phyloP scores from a whole-genome alignment of 2,113 vertebrate species.

The Nannobrachium achirus region DNA sequence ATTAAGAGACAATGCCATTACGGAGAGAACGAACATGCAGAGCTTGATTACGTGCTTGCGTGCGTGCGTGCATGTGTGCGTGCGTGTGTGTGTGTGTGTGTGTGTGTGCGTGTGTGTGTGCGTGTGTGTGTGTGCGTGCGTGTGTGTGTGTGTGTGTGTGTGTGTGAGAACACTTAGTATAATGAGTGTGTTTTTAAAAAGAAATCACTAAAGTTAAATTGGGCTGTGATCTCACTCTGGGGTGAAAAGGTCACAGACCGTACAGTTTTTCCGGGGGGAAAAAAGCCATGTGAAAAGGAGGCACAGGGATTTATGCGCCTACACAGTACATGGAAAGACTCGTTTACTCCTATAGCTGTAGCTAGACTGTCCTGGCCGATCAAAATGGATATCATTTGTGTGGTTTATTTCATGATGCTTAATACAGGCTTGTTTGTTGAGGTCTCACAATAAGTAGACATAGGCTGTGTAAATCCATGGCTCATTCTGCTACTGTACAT shows the following conservation, averaged over 20 bases:
- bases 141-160: slow-evolving; percentile 6
- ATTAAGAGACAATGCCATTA: slow-evolving; percentile 58
- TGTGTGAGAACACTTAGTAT: slow-evolving; percentile 64
- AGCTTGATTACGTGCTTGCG: slow-evolving; percentile 48
- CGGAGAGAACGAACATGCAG: slow-evolving; percentile 52
- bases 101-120: neutral
- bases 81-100: slow-evolving; percentile 17
- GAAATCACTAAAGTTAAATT: slow-evolving; percentile 54
- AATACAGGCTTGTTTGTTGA: too few relatives aligned
- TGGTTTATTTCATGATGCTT: too few relatives aligned
- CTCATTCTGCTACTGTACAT: too few relatives aligned
- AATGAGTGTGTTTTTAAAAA: slow-evolving; percentile 66
- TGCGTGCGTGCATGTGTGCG: slow-evolving; percentile 10
- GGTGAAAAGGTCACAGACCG: slow-evolving; percentile 45
- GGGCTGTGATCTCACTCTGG: slow-evolving; percentile 62
- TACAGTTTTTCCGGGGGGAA: slow-evolving; percentile 39
- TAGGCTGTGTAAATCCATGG: too few relatives aligned
- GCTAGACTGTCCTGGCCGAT: too few relatives aligned
- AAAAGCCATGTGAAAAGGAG: slow-evolving; percentile 22
- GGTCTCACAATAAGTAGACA: too few relatives aligned
- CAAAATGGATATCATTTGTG: too few relatives aligned
- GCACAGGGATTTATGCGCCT: too few relatives aligned
- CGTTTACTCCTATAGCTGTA: too few relatives aligned
- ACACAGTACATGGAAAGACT: too few relatives aligned
- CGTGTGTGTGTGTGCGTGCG: slow-evolving; percentile 11